Base-by-base conservation (phyloP, 2,888 invertebrate species). In the Caenorhabditis japonica region DNA sequence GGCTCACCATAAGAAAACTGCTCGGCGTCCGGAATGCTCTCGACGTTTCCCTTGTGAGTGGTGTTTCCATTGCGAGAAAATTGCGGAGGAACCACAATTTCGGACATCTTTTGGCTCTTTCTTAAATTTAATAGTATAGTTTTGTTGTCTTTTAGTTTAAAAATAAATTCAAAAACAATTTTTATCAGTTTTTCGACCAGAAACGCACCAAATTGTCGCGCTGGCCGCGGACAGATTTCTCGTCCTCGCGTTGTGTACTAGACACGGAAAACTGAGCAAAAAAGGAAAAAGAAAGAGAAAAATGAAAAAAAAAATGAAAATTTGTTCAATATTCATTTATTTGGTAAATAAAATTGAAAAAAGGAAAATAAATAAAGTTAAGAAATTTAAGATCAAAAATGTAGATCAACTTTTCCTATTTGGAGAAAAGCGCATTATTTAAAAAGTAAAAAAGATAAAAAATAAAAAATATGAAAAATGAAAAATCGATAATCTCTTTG, bases 11-110 rank as follows among this genome's bases (percentile, higher is more conserved):
- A 69, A 4, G 59, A 39, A 21, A 73, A 68, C 25, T 39, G 25
- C 41, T 52, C 61, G 3, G 34, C 17, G 21, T 73, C 51, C 10
- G 23, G 19, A 49, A 73, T 73, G 13, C 36, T 10, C 10, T 43
- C 17, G 4, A 36, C 15, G 5, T 23, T 33, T 1, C 51, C 43
- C 10, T 19, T 36, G 36, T 73, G 68, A 36, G 60, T 61, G 1
- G 44, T 49, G 66, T 79, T 76, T 5, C 58, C 68, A 17, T 43
- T 52, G 17, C 76, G 74, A 12, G 73, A 58, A 58, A 44, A 78
- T 23, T 73, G 41, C 10, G 5, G 10, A 13, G 78, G 76, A 30
- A 81, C 61, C 3, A 56, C 25, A n/a, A 56, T 13, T 30, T 62
- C 51, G 21, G 61, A 25, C 76, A 76, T 73, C 13, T n/a, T n/a